phyloP scores from a whole-genome alignment of 1,140 invertebrate species.

The Atopsyche davidsoni region DNA sequence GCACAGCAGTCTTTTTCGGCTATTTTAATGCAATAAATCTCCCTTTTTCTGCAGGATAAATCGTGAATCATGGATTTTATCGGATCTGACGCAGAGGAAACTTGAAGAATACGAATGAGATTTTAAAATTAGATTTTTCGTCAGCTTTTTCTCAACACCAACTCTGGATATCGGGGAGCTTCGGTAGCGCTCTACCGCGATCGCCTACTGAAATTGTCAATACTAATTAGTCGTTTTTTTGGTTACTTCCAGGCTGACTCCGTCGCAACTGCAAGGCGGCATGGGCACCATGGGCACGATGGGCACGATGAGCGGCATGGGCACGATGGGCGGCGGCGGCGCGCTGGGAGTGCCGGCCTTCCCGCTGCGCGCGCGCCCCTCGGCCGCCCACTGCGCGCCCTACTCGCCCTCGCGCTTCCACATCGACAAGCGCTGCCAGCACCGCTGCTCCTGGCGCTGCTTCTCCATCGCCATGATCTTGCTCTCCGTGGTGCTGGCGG shows the following conservation, averaged over 20 bases:
- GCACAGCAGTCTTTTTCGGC: too few relatives aligned
- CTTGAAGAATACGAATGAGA: too few relatives aligned
- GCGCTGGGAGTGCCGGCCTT: conserved; percentile 76
- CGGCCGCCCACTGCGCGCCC: conserved; percentile 66
- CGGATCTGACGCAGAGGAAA: too few relatives aligned
- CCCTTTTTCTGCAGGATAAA: too few relatives aligned
- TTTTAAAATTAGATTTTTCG: too few relatives aligned
- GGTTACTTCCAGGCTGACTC: conserved; percentile 38
- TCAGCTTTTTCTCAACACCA: too few relatives aligned
- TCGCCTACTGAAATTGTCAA: too few relatives aligned
- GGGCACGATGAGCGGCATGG: conserved; percentile 34
- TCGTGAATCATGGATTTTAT: too few relatives aligned
- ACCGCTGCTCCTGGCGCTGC: conserved; percentile 92
- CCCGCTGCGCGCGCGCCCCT: conserved; percentile 62
- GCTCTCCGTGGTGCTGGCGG: conserved; percentile 77
- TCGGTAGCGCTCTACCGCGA: too few relatives aligned
- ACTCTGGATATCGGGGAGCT: too few relatives aligned
- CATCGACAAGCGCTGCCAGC: conserved; percentile 87
- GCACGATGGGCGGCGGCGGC: conserved; percentile 39
- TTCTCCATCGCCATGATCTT: conserved; percentile 86
- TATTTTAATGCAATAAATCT: too few relatives aligned
- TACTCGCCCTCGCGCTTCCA: conserved; percentile 88
- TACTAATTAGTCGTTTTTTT: too few relatives aligned
- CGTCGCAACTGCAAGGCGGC: conserved; percentile 42
- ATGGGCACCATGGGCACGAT: conserved; percentile 33